Evolutionary conservation across 2,797 vertebrate genomes (phyloP).

Genomic region (Mycteria americana): DNA sequence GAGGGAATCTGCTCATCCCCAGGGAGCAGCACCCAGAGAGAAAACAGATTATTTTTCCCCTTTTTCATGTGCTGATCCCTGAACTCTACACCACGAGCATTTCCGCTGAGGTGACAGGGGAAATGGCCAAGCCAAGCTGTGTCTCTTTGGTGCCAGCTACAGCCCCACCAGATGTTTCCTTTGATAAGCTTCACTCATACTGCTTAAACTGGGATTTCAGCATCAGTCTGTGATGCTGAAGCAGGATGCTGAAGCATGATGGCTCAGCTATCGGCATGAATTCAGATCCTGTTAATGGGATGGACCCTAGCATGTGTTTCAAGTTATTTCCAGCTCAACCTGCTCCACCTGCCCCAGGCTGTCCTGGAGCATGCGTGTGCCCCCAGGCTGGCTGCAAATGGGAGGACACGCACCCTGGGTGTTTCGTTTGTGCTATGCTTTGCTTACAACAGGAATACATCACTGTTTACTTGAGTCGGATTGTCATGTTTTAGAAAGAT

Average conservation of each 20-base stretch:
- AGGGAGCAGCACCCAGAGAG: not conserved
- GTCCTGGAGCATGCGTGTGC: accelerated
- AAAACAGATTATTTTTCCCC: not conserved
- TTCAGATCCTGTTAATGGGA: accelerated
- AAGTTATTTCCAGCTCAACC: not conserved
- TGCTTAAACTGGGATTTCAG: not conserved
- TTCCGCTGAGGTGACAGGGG: not conserved
- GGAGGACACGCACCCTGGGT: not conserved
- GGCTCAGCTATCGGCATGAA: not conserved
- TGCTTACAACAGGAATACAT: not conserved
- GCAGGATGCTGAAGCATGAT: not conserved
- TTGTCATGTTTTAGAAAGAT: not conserved
- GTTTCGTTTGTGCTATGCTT: not conserved
- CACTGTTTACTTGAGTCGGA: accelerated
- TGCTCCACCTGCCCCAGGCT: not conserved
- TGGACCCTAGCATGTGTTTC: not conserved
- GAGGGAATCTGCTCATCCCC: not conserved
- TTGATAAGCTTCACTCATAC: not conserved
- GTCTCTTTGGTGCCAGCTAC: accelerated
- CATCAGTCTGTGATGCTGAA: not conserved
- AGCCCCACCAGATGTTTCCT: not conserved
- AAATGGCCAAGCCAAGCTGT: not conserved
- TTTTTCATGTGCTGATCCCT: not conserved
- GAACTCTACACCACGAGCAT: not conserved
- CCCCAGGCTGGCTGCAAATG: not conserved